Conservation (phyloP, 2,888 invertebrate genomes). For the Sesia bembeciformis region DNA sequence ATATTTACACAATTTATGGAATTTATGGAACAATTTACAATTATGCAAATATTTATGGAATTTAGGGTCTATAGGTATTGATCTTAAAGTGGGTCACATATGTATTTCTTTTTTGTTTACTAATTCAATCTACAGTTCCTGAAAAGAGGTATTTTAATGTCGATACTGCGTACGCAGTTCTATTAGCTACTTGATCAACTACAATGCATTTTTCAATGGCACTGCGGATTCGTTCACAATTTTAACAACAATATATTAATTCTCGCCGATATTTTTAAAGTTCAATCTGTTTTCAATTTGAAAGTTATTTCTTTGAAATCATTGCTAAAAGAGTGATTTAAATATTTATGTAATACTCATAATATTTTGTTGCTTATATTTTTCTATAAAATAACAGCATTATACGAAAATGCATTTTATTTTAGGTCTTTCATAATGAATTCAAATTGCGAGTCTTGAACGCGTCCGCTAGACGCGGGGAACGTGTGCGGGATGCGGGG, state of each 20-base stretch:
- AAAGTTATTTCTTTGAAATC: background rate
- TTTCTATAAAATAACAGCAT: background rate
- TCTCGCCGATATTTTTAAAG: background rate
- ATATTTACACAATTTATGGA: too few species aligned
- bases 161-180: background rate
- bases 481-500: slow-evolving; percentile 14
- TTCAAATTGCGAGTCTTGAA: slow-evolving; percentile 25
- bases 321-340: background rate
- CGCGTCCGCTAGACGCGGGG: slow-evolving; percentile 38
- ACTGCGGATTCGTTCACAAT: slow-evolving; percentile 20
- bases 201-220: slow-evolving; percentile 23
- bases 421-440: slow-evolving; percentile 13
- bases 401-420: background rate
- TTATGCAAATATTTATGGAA: too few species aligned
- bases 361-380: background rate
- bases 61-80: too few species aligned
- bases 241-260: background rate
- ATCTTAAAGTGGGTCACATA: too few species aligned
- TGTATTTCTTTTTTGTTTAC: too few species aligned
- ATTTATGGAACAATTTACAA: too few species aligned
- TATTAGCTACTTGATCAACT: slow-evolving; percentile 18
- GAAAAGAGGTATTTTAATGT: background rate
- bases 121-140: too few species aligned
- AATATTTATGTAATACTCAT: background rate
- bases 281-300: too few species aligned